Conservation (phyloP, 2,113 vertebrate species). For the Phyllostomus discolor region DNA sequence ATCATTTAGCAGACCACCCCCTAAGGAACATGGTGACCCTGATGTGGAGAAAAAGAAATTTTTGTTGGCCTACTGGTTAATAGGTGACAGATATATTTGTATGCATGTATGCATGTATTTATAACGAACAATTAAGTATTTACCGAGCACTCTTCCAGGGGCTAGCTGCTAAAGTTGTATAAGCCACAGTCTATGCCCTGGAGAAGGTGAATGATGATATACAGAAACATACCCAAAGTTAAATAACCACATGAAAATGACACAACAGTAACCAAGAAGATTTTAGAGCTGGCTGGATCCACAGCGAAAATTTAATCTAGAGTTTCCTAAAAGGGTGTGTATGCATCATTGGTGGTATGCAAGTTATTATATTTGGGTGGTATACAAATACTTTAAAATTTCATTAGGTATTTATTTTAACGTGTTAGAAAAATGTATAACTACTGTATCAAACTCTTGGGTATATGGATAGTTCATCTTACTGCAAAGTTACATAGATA, state of each 20-base stretch:
- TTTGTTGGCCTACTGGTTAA: neutral
- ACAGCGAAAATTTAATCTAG: neutral
- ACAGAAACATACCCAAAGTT: neutral
- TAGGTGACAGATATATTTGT: neutral
- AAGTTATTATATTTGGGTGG: neutral
- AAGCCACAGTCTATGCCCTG: neutral
- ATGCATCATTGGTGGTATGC: neutral
- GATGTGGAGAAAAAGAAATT: neutral
- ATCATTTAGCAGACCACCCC: neutral
- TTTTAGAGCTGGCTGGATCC: neutral
- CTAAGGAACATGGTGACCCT: neutral
- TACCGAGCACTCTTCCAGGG: neutral
- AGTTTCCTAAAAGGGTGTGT: neutral
- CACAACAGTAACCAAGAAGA: neutral
- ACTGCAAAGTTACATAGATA: neutral
- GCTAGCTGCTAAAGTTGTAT: neutral
- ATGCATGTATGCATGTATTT: neutral
- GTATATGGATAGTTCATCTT: neutral
- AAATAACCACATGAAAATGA: neutral
- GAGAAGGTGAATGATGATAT: neutral
- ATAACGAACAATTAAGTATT: constrained; percentile 27
- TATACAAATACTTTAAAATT: neutral
- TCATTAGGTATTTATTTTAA: neutral
- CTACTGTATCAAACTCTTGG: neutral
- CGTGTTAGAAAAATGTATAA: neutral